These are phyloP conservation scores for Melanogrammus aeglefinus DNA, from an alignment of 2,797 vertebrate genomes.

Conservation along the genomic window DNA sequence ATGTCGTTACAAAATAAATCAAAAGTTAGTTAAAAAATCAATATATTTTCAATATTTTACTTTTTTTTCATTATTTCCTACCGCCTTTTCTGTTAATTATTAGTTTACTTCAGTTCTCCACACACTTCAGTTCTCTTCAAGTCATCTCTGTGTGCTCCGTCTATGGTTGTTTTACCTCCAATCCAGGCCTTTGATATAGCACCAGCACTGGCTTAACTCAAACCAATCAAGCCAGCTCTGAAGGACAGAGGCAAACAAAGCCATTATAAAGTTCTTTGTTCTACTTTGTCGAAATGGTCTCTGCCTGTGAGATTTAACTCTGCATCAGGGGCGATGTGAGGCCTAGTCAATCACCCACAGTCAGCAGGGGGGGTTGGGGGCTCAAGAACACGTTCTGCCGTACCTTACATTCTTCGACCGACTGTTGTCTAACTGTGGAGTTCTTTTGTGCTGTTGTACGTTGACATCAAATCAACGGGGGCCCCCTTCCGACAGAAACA, in stretches of 20 bases:
- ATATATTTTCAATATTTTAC: background rate
- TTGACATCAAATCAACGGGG: slow-evolving; percentile 51
- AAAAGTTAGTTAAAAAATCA: background rate
- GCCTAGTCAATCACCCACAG: slow-evolving; percentile 56
- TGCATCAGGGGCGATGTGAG: slow-evolving; percentile 58
- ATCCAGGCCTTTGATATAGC: slow-evolving; percentile 36
- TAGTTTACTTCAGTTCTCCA: background rate
- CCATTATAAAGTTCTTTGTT: slow-evolving; percentile 66
- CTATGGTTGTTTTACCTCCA: background rate
- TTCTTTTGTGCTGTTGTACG: slow-evolving; percentile 30
- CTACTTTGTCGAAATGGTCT: slow-evolving; percentile 40
- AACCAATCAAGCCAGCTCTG: slow-evolving; percentile 46
- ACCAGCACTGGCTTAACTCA: slow-evolving; percentile 37
- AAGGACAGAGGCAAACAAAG: slow-evolving; percentile 53
- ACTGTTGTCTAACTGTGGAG: slow-evolving; percentile 36
- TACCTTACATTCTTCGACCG: slow-evolving; percentile 46
- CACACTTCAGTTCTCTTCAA: background rate
- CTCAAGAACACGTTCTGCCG: slow-evolving; percentile 37
- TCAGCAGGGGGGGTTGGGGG: slow-evolving; percentile 25
- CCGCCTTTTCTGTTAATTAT: background rate
- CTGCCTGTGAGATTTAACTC: slow-evolving; percentile 25
- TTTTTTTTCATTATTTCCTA: background rate
- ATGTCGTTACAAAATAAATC: slow-evolving; percentile 34
- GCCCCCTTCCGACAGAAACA: slow-evolving; percentile 28
- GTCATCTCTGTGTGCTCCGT: background rate